Percentiles rank a stretch among this genome's conserved stretches.
Conservation (phyloP, 2,113 vertebrate species). For the Sceloporus tristichus region DNA sequence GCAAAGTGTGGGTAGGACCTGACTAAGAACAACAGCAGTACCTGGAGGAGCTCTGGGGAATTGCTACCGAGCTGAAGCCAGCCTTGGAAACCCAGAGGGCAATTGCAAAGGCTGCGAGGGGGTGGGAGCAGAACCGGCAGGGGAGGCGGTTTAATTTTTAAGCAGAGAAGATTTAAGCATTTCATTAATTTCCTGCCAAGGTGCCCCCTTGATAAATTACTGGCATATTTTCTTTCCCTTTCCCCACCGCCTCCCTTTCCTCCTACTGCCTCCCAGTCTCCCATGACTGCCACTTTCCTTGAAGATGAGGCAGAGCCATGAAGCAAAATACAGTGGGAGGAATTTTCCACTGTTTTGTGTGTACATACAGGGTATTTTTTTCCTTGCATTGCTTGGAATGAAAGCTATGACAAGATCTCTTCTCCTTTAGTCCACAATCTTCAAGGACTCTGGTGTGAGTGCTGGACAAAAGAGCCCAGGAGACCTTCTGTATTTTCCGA, state of each 20-base stretch:
- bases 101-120: background rate
- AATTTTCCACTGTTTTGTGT: background rate
- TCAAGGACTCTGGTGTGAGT: background rate
- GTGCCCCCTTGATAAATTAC: constrained; percentile 13
- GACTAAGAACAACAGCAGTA: background rate
- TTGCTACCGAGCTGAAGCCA: background rate
- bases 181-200: constrained; percentile 1
- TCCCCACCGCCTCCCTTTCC: background rate
- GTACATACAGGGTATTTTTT: accelerated
- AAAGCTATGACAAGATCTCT: accelerated
- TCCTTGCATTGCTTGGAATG: accelerated
- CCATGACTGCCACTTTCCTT: background rate
- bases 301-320: background rate
- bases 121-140: background rate
- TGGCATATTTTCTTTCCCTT: background rate
- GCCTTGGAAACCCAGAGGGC: background rate
- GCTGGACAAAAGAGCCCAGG: background rate
- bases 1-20: background rate
- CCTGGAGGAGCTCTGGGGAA: background rate
- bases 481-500: no score
- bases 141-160: background rate
- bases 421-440: background rate
- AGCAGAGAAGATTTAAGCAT: background rate
- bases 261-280: background rate
- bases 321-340: background rate